A percentile compares a stretch with the other conserved stretches of the same genome.
Conservation (phyloP, 2,797 vertebrate species). For the Argentina silus region DNA sequence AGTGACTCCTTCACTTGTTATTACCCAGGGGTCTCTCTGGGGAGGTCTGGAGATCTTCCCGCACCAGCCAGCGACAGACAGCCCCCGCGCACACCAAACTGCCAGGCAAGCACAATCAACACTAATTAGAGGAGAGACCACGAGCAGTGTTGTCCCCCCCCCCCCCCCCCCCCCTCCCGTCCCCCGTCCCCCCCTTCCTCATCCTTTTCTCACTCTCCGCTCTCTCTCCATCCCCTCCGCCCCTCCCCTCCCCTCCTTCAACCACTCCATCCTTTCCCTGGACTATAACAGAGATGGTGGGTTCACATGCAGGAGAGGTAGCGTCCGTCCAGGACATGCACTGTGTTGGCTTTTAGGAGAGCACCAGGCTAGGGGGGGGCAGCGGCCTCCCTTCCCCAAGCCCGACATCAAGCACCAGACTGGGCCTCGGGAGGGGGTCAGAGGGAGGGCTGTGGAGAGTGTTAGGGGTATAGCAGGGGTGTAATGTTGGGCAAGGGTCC, state of each 20-base stretch:
- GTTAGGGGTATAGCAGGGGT: background rate
- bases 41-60: slow-evolving; percentile 60
- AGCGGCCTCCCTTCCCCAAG: background rate
- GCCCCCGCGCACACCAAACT: slow-evolving; percentile 67
- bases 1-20: slow-evolving; percentile 64
- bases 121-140: slow-evolving; percentile 79
- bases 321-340: background rate
- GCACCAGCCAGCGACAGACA: slow-evolving; percentile 66
- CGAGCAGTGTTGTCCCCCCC: slow-evolving; percentile 42
- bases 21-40: slow-evolving; percentile 61
- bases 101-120: slow-evolving; percentile 77
- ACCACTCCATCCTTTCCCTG: background rate
- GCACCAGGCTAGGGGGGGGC: background rate
- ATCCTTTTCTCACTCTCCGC: background rate
- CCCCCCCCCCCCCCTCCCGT: slow-evolving; percentile 32
- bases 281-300: background rate
- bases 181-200: background rate
- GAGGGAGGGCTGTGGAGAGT: slow-evolving; percentile 22
- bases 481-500: slow-evolving; percentile 33
- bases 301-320: background rate
- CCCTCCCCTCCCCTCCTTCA: background rate
- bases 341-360: background rate
- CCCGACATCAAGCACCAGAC: slow-evolving; percentile 24
- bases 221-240: background rate
- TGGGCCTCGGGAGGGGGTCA: slow-evolving; percentile 18